A percentile compares a stretch with the other conserved stretches of the same genome.
Evolutionary conservation across 2,113 vertebrate genomes (phyloP).

Genomic region (Hemiscyllium ocellatum): DNA sequence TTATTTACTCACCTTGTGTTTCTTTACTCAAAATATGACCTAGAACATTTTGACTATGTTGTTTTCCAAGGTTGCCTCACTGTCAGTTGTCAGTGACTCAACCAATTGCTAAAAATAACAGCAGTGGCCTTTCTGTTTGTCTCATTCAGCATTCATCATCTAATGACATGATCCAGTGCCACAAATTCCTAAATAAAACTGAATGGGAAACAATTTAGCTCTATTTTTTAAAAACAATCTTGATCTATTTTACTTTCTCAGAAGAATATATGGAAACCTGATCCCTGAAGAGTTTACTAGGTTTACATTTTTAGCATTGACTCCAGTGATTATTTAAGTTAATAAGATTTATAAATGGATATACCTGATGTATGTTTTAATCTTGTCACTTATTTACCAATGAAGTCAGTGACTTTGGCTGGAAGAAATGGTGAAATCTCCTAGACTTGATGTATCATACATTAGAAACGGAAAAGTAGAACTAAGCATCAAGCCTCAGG

Average conservation of each 20-base stretch:
- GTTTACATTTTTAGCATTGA: not conserved
- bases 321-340: not conserved
- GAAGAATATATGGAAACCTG: not conserved
- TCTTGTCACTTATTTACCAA: not conserved
- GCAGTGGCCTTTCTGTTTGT: not conserved
- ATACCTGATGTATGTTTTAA: not conserved
- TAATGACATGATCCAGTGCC: not conserved
- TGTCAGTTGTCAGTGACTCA: not conserved
- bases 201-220: not conserved
- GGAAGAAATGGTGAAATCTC: not conserved
- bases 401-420: not conserved
- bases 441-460: not conserved
- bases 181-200: not conserved
- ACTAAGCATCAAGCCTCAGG: not conserved
- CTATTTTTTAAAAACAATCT: not conserved
- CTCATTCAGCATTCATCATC: not conserved
- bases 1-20: not conserved
- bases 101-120: slow-evolving; percentile 3
- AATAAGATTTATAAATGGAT: too few species aligned
- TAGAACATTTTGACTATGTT: not conserved
- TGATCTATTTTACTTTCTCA: not conserved
- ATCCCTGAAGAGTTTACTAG: not conserved
- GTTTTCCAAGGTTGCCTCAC: not conserved
- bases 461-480: not conserved
- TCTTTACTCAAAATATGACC: not conserved